Conservation (phyloP, 2,888 invertebrate species). For the Eulithis prunata region DNA sequence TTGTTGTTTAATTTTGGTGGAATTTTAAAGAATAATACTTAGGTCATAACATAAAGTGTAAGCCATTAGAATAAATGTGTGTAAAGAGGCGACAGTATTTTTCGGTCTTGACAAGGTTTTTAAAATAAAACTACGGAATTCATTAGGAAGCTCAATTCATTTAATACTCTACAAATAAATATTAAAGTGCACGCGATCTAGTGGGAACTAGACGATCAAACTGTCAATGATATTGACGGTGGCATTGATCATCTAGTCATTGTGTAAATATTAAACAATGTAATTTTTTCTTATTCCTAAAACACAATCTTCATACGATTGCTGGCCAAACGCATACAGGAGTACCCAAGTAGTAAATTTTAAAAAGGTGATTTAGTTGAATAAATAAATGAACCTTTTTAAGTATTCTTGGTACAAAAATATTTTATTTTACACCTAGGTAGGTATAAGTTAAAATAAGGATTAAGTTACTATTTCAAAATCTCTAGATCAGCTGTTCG, state of each 20-base stretch:
- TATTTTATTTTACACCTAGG: no score
- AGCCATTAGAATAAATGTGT: no score
- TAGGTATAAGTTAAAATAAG: no score
- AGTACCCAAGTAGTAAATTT: neutral
- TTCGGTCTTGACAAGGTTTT: no score
- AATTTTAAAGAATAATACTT: no score
- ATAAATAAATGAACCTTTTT: no score
- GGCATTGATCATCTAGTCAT: neutral
- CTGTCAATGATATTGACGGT: neutral
- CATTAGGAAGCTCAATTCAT: slow-evolving; percentile 36
- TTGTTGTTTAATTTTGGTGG: no score
- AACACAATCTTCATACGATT: neutral
- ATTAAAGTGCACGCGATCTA: slow-evolving; percentile 8
- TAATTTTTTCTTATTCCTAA: neutral
- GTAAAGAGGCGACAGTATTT: no score
- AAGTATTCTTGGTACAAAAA: no score
- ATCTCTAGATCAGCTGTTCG: neutral
- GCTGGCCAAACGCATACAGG: neutral
- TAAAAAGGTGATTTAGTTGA: neutral
- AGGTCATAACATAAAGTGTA: no score
- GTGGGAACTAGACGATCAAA: neutral
- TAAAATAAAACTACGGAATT: slow-evolving; percentile 22
- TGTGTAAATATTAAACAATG: neutral
- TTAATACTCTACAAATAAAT: slow-evolving; percentile 32
- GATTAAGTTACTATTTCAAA: neutral